These are phyloP conservation scores for Lampris incognitus DNA, from an alignment of 2,113 vertebrate species.

Conservation along the genomic window DNA sequence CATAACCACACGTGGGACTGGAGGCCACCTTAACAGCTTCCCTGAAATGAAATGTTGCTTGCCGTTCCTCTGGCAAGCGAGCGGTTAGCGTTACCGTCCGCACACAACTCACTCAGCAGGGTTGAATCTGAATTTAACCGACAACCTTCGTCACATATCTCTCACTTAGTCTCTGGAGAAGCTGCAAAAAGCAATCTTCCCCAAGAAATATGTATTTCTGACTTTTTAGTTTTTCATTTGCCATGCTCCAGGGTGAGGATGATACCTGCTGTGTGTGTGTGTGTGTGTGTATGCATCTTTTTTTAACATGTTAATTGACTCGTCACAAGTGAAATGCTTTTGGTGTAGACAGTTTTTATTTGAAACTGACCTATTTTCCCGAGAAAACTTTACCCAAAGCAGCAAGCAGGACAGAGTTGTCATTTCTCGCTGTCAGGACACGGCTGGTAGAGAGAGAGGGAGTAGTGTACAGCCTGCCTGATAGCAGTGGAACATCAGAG, in stretches of 20 bases:
- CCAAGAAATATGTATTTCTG: no score
- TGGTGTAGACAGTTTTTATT: constrained; percentile 33
- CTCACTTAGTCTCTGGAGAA: no score
- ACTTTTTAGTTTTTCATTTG: no score
- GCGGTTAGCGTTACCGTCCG: no score
- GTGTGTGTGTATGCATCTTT: no score
- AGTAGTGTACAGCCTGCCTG: constrained; percentile 3
- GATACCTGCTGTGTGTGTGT: no score
- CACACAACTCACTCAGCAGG: no score
- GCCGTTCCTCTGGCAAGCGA: not conserved
- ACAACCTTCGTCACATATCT: no score
- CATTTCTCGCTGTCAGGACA: constrained; percentile 34
- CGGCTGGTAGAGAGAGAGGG: constrained; percentile 18
- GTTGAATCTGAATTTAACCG: no score
- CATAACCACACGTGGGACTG: constrained; percentile 30
- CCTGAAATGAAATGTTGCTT: constrained; percentile 19
- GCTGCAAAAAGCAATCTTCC: no score
- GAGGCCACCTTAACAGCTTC: constrained; percentile 33
- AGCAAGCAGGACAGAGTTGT: constrained; percentile 10
- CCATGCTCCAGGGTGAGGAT: no score
- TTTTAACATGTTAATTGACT: no score
- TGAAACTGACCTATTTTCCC: constrained; percentile 51
- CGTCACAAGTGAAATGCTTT: constrained; percentile 13
- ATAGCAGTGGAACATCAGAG: constrained; percentile 28
- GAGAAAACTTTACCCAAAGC: constrained; percentile 31